phyloP scores from a whole-genome alignment of 1,140 invertebrate species.

The Bombus pascuorum region DNA sequence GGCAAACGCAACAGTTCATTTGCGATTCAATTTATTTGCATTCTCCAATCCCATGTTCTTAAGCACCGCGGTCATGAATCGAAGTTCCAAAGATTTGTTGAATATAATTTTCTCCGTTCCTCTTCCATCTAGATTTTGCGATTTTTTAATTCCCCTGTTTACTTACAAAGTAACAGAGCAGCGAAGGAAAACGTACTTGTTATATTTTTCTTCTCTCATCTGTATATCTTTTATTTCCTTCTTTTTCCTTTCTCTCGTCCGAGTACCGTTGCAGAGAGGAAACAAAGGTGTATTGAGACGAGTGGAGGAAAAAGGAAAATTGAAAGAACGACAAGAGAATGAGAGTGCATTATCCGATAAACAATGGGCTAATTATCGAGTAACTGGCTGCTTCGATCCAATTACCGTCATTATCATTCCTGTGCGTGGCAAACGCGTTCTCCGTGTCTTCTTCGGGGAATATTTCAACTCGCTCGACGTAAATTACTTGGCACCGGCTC shows the following conservation, averaged over 20 bases:
- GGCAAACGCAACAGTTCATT: too few species aligned
- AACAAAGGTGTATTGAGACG: conserved; percentile 6
- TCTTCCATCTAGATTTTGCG: too few species aligned
- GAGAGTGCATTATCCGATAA: conserved; percentile 24
- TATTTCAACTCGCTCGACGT: conserved; percentile 16
- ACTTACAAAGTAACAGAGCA: too few species aligned
- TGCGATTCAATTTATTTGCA: too few species aligned
- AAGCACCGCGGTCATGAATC: too few species aligned
- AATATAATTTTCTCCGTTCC: too few species aligned
- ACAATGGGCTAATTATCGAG: conserved; percentile 30
- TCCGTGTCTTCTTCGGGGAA: background rate
- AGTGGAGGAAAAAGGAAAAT: background rate
- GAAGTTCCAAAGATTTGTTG: too few species aligned
- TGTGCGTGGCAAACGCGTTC: background rate
- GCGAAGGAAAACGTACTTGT: background rate
- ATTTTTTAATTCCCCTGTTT: too few species aligned
- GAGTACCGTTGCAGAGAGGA: background rate
- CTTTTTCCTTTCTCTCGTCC: background rate
- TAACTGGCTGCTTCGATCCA: conserved; percentile 16
- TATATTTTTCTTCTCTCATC: background rate
- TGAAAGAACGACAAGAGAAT: background rate
- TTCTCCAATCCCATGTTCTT: too few species aligned
- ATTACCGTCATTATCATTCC: conserved; percentile 35
- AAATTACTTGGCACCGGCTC: conserved; percentile 16
- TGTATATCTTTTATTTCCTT: background rate